Evolutionary conservation across 2,113 vertebrate species (phyloP).

Genomic region (Dascyllus trimaculatus): DNA sequence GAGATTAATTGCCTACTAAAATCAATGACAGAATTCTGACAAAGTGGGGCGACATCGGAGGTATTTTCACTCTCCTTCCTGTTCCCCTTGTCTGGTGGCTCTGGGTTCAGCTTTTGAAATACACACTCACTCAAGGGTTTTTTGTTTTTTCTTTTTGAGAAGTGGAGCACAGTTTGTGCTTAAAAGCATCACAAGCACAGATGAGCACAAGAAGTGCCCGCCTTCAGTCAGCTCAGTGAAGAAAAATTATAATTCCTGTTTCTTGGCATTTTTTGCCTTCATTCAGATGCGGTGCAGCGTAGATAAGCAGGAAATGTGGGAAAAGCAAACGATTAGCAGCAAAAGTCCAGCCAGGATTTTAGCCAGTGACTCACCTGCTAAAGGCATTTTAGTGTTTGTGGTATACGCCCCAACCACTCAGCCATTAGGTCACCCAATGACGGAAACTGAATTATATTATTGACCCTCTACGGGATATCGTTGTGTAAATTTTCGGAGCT

Average conservation of each 20-base stretch:
- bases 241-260: slow-evolving; percentile 1
- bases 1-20: slow-evolving; percentile 72
- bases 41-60: slow-evolving; percentile 63
- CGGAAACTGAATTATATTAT: slow-evolving; percentile 13
- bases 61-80: slow-evolving; percentile 43
- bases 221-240: neutral
- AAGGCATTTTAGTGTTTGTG: neutral
- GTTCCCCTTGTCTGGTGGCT: slow-evolving; percentile 20
- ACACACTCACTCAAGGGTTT: slow-evolving; percentile 26
- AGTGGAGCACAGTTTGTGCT: slow-evolving; percentile 12
- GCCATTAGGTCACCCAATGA: neutral
- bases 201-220: neutral
- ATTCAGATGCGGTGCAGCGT: neutral
- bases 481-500: neutral
- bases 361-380: neutral
- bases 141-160: too few species aligned
- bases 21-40: slow-evolving; percentile 54
- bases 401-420: neutral
- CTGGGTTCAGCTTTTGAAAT: slow-evolving; percentile 32
- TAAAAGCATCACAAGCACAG: slow-evolving; percentile 27
- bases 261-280: neutral
- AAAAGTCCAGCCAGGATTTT: neutral
- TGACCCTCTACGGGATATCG: neutral
- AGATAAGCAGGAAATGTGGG: neutral
- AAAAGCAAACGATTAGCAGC: neutral